Base-by-base conservation (phyloP, 2,113 vertebrate genomes). In the Periophthalmodon schlosseri region DNA sequence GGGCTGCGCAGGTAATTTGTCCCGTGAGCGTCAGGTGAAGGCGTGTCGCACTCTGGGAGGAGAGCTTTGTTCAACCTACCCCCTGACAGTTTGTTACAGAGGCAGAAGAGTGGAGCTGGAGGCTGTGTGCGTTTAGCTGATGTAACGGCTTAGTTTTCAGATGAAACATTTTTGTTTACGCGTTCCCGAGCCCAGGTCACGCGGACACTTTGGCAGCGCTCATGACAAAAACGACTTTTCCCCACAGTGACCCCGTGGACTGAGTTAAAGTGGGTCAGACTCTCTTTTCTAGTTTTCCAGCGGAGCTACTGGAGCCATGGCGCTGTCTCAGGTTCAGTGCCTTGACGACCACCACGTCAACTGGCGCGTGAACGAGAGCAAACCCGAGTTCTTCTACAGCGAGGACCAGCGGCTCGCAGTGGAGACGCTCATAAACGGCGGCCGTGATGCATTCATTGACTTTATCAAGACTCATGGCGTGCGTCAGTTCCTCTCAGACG, bases 381-480 rank as follows among this genome's bases (percentile, higher is more conserved):
- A 99, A 69, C 96, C 97, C 0, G 98, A 99, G 91, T 99, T 99
- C 78, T 97, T 97, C 91, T 99, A 99, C 85, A 97, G 97, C 28
- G 98, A 99, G 90, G 95, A 96, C 76, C 98, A 99, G 74, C 89
- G 98, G 74, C 85, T 98, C 76, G 98, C 97, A 2, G 66, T 99
- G 50, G 98, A 99, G 84, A 92, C 91, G 0, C 93, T 99, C 69
- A 79, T 95, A 2, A 73, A 91, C 18, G 52, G 72, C 0, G 98
- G 97, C 20, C 94, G 86, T 0, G 95, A 95, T 0, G 96, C 94
- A 2, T 99, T 97, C 91, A 89, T 84, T 0, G 92, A 95, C 33
- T 93, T 93, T 80, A 81, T 96, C 61, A 91, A 92, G 56, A 88
- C 92, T 36, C 90, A 91, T 64, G 93, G 91, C 70, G 91, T 99